Evolutionary conservation across 2,113 vertebrate species (phyloP), one percentile per base, ranked within the genome.

Genomic region (Ictidomys tridecemlineatus): DNA sequence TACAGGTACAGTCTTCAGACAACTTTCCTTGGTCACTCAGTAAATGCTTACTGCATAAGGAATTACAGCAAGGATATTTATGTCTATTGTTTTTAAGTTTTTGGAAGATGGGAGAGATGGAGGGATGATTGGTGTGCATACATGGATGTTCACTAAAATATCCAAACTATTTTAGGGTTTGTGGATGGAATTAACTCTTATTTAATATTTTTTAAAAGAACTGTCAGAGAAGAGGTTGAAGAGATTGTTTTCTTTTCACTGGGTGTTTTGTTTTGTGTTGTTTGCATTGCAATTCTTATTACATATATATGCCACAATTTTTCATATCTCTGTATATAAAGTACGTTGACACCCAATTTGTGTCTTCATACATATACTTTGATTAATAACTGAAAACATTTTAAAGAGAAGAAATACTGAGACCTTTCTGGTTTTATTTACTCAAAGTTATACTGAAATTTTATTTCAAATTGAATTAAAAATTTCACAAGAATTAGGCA

Each of bases 351-450:
- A n/a, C n/a, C n/a, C n/a, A n/a, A n/a, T n/a, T n/a, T n/a, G n/a
- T n/a, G n/a, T n/a, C n/a, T n/a, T n/a, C n/a, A n/a, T n/a, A n/a
- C n/a, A n/a, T n/a, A n/a, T n/a, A n/a, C n/a, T n/a, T n/a, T n/a
- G n/a, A n/a, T n/a, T n/a, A n/a, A n/a, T n/a, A n/a, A n/a, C n/a
- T n/a, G n/a, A n/a, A n/a, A 92, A 85, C 37, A 70, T 69, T 78
- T 93, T 28, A 56, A 79, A 45, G 70, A 89, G n/a, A 84, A 96
- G 70, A 94, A 67, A 70, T 61, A 37, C 8, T 63, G 32, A 92
- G 30, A 56, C 7, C 2, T 67, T 1, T 51, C 5, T 95, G 34
- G 4, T 88, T 92, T 93, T 34, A 82, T 72, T 45, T 73, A 32
- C 18, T 78, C 3, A 45, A n/a, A 51, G 58, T 73, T 77, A 87